Conservation (phyloP, 2,888 invertebrate genomes). For the Cheilosia vulpina region DNA sequence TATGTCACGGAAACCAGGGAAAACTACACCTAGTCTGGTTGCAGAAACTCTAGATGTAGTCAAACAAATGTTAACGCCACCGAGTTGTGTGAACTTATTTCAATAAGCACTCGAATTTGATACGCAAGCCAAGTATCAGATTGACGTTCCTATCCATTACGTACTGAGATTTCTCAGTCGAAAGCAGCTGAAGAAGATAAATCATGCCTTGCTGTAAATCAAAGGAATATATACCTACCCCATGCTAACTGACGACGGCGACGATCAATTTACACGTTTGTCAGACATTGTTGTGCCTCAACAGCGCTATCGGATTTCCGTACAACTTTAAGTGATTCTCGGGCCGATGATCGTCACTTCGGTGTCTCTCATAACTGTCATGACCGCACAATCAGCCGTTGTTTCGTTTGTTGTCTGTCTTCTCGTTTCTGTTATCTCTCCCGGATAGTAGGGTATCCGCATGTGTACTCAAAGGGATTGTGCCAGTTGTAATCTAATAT, state of each 20-base stretch:
- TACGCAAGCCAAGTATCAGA: conserved; percentile 20
- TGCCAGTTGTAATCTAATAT: conserved; percentile 62
- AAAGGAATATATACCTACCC: neutral
- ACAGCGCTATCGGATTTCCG: conserved; percentile 54
- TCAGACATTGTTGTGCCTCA: conserved; percentile 23
- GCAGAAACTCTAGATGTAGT: conserved; percentile 5
- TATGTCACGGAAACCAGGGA: conserved; percentile 9
- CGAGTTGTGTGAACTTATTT: conserved; percentile 13
- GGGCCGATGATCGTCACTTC: conserved; percentile 53
- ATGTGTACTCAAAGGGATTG: conserved; percentile 22
- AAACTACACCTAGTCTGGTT: conserved; percentile 3
- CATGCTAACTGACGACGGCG: conserved; percentile 37
- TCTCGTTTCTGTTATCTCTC: conserved; percentile 6
- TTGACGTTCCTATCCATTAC: conserved; percentile 37
- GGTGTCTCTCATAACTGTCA: conserved; percentile 42
- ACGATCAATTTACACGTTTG: conserved; percentile 61
- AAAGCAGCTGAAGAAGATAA: conserved; percentile 12
- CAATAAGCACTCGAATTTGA: conserved; percentile 10
- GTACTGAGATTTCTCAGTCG: conserved; percentile 31
- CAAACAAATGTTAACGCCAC: conserved; percentile 23
- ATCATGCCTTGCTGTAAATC: conserved; percentile 21
- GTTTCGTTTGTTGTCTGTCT: neutral
- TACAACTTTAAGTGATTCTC: conserved; percentile 65
- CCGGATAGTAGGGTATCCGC: neutral
- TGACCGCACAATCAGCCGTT: conserved; percentile 40